Conservation (phyloP, 2,888 invertebrate species). For the Microdon myrmicae region DNA sequence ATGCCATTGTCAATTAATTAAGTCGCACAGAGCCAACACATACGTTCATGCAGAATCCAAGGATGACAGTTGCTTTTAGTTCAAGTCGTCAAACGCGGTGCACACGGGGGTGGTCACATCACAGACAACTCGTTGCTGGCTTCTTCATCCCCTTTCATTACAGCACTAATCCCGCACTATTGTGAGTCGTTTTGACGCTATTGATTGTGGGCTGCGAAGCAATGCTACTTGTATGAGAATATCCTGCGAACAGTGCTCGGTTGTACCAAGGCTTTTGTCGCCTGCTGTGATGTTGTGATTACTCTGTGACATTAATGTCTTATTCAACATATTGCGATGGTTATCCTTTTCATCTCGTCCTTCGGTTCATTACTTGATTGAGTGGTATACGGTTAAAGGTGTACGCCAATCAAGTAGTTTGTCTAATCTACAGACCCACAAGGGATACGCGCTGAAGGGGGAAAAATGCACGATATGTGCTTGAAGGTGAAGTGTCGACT, state of each 20-base stretch:
- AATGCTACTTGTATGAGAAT: slow-evolving; percentile 31
- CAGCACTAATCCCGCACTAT: slow-evolving; percentile 21
- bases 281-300: slow-evolving; percentile 46
- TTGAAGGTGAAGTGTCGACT: too few relatives aligned
- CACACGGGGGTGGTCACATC: slow-evolving; percentile 10
- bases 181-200: slow-evolving; percentile 24
- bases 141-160: slow-evolving; percentile 43
- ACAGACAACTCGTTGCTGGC: slow-evolving; percentile 3
- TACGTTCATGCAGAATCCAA: slow-evolving; percentile 34
- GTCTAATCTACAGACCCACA: too few relatives aligned
- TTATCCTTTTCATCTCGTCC: slow-evolving; percentile 28
- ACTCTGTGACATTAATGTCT: slow-evolving; percentile 46
- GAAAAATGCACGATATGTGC: too few relatives aligned
- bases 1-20: slow-evolving; percentile 50
- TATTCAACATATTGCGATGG: slow-evolving; percentile 41
- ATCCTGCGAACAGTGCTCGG: slow-evolving; percentile 19
- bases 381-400: slow-evolving; percentile 14
- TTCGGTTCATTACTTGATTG: slow-evolving; percentile 22
- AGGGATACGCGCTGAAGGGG: too few relatives aligned
- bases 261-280: slow-evolving; percentile 15
- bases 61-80: too few relatives aligned
- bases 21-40: slow-evolving; percentile 26
- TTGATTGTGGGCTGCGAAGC: slow-evolving; percentile 42
- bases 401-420: neutral
- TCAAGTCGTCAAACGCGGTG: slow-evolving; percentile 1